Conservation (phyloP, 2,888 invertebrate genomes). For the Nebria salina region DNA sequence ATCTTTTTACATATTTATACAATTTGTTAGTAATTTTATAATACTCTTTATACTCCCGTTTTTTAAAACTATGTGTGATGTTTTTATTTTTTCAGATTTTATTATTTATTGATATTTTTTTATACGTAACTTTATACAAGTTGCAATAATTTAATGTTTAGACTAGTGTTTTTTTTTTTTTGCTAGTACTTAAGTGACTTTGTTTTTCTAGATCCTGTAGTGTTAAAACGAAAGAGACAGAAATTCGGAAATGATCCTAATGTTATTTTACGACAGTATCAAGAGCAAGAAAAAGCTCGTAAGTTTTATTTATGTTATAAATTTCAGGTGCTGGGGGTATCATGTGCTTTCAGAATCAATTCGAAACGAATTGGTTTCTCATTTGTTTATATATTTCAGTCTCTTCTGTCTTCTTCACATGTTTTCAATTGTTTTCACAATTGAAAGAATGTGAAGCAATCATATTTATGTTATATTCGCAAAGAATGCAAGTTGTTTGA, state of each 20-base stretch:
- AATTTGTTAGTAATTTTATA: slow-evolving; percentile 45
- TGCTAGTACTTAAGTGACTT: slow-evolving; percentile 3
- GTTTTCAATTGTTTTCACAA: slow-evolving; percentile 2
- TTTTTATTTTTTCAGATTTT: neutral
- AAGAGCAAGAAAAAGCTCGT: slow-evolving; percentile 64
- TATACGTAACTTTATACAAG: neutral
- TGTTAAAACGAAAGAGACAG: slow-evolving; percentile 69
- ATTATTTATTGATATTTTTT: slow-evolving; percentile 4
- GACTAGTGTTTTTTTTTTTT: neutral
- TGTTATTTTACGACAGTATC: slow-evolving; percentile 63
- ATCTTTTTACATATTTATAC: slow-evolving; percentile 39
- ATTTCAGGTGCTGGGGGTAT: slow-evolving; percentile 40
- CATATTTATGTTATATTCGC: slow-evolving; percentile 9
- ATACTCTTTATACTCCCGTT: slow-evolving; percentile 37
- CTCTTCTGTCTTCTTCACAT: neutral
- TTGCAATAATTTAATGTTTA: slow-evolving; percentile 1
- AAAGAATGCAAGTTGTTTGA: slow-evolving; percentile 11
- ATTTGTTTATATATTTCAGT: slow-evolving; percentile 14
- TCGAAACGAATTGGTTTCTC: neutral
- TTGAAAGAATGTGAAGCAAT: neutral
- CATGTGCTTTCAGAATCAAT: slow-evolving; percentile 9
- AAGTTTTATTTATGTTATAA: slow-evolving; percentile 59
- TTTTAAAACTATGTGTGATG: slow-evolving; percentile 30
- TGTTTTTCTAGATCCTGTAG: slow-evolving; percentile 67
- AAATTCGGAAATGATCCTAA: slow-evolving; percentile 66